Evolutionary conservation across 2,888 invertebrate species (phyloP), one percentile per base, ranked within the genome.

Genomic region (Congeria kusceri): DNA sequence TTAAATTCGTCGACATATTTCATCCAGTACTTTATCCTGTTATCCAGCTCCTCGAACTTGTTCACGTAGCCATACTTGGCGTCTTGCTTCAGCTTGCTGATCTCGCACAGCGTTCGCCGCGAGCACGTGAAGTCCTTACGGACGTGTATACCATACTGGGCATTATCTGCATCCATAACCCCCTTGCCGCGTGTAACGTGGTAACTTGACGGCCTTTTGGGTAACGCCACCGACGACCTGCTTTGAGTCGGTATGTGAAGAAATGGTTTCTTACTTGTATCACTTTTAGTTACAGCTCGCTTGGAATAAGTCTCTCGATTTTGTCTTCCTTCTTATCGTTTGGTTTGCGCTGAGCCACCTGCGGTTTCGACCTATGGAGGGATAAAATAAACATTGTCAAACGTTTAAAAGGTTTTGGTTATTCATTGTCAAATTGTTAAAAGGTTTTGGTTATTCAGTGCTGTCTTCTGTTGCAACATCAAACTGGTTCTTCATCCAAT

Each of bases 1-100:
- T 86, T 86, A 44, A 86, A 86, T 15, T 80, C 76, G 46, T 86
- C 86, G 23, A 85, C 70, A 27, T 84, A 78, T 7, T 77, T 69
- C 3, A 86, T 32, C 68, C 85, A 86, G 27, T 61, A 47, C 49
- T 72, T 63, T 32, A 86, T 84, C 29, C 80, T 69, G 4, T 62
- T 61, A 7, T 84, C 74, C 4, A 85, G 70, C 47, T 82, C 84
- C 63, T 83, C 82, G 39, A 77, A 70, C 68, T 77, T 82, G 53
- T 86, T 82, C 0, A 80, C 75, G 32, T 77, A 77, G 20, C 82
- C 83, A 58, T 72, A 84, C 53, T 80, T 83, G 15, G 80, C 77
- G 46, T 85, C 77, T 32, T 80, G 80, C 59, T 86, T 83, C 9
- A 85, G 67, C 67, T 75, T 76, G 69, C 86, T 83, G n/a, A 86